These are phyloP conservation scores for Mycteria americana DNA, from an alignment of 2,797 vertebrate species.

Conservation along the genomic window DNA sequence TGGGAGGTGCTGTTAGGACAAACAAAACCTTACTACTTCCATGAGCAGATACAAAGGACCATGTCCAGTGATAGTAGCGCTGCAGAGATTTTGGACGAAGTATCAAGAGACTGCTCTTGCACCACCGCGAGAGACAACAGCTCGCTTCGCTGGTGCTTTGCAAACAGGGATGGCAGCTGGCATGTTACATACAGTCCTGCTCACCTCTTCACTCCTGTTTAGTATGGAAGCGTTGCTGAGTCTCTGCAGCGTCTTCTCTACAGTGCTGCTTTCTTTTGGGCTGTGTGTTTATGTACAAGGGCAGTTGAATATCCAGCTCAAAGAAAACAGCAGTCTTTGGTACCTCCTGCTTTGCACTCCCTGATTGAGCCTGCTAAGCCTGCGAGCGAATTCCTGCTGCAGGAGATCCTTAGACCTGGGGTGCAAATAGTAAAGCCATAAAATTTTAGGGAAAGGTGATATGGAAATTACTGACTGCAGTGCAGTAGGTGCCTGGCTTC, in stretches of 20 bases:
- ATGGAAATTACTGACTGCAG: neutral
- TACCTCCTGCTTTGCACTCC: neutral
- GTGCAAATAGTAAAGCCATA: neutral
- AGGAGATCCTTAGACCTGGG: neutral
- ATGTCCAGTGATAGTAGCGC: rapidly evolving
- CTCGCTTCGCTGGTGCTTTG: neutral
- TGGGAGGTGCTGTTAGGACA: neutral
- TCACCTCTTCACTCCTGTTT: neutral
- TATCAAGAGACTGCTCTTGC: neutral
- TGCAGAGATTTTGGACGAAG: neutral
- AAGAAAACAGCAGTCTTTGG: neutral
- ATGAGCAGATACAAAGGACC: neutral
- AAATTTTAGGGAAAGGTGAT: neutral
- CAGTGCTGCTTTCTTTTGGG: neutral
- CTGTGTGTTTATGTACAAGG: neutral
- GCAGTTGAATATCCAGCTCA: neutral
- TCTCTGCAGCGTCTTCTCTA: neutral
- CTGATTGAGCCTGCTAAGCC: neutral
- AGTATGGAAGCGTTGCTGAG: neutral
- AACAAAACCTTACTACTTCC: neutral
- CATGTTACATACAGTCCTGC: rapidly evolving
- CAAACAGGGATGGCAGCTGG: neutral
- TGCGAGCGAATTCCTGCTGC: neutral
- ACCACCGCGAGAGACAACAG: no score
- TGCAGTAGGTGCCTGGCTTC: neutral